phyloP scores from a whole-genome alignment of 2,888 invertebrate species.

The Corythucha ciliata region DNA sequence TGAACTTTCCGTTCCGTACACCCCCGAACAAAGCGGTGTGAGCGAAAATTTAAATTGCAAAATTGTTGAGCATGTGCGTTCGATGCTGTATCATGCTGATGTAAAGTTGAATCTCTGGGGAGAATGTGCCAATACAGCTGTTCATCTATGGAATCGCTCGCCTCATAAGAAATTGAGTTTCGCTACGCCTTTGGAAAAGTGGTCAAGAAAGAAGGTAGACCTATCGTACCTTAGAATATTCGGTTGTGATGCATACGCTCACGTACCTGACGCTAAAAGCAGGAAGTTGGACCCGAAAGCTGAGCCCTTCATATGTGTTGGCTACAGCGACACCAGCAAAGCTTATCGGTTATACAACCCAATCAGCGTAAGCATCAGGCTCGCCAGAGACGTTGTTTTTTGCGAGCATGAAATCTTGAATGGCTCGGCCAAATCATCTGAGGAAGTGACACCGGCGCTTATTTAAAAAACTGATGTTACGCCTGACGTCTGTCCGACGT shows the following conservation, averaged over 20 bases:
- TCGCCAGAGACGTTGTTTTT: too few species aligned
- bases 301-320: conserved; percentile 7
- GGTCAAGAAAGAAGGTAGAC: conserved; percentile 9
- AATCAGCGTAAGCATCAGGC: too few species aligned
- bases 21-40: conserved; percentile 29
- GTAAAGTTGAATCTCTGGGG: conserved; percentile 13
- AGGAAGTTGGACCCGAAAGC: conserved; percentile 6
- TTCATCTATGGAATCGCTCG: conserved; percentile 4
- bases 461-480: too few species aligned
- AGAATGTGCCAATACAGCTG: conserved; percentile 8
- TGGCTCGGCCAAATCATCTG: too few species aligned
- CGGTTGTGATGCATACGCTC: not conserved
- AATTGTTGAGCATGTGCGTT: conserved; percentile 28
- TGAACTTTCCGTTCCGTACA: conserved; percentile 23
- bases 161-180: conserved; percentile 4
- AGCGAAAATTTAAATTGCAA: conserved; percentile 26
- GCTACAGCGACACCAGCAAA: conserved; percentile 3
- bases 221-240: not conserved
- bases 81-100: conserved; percentile 21
- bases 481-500: too few species aligned
- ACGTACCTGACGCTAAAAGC: conserved; percentile 3
- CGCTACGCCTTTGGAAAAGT: conserved; percentile 9
- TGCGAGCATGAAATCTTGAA: too few species aligned
- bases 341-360: conserved; percentile 6
- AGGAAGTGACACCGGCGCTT: too few species aligned